Conservation (phyloP, 92 coral and sea anemone genomes). For the Porites evermanni region DNA sequence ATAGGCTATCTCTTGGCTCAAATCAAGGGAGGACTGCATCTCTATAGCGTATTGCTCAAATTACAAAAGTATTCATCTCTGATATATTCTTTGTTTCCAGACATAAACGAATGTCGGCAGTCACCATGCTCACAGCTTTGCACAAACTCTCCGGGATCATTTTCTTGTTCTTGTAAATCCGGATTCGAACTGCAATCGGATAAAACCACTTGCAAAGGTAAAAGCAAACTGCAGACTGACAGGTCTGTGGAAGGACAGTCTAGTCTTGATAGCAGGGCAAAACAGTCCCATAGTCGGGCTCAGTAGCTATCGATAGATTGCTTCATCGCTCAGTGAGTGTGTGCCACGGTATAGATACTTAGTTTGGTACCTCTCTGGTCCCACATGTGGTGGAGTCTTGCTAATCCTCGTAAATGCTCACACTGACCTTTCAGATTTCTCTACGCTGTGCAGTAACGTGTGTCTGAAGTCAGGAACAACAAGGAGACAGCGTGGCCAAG, state of each 20-base stretch:
- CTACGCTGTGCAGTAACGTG: too few species aligned
- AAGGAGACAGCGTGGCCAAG: too few species aligned
- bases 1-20: neutral
- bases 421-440: too few species aligned
- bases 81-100: constrained; percentile 48
- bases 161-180: constrained; percentile 83
- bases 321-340: too few species aligned
- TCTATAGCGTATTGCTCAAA: neutral
- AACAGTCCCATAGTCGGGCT: too few species aligned
- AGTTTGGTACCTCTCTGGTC: too few species aligned
- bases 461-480: too few species aligned
- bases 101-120: constrained; percentile 86
- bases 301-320: too few species aligned
- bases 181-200: constrained; percentile 86
- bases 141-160: constrained; percentile 95
- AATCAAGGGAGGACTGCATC: too few species aligned
- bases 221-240: neutral
- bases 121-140: constrained; percentile 93
- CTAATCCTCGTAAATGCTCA: too few species aligned
- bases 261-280: neutral
- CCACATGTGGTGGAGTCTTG: too few species aligned
- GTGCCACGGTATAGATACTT: too few species aligned
- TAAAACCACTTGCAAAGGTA: constrained; percentile 86
- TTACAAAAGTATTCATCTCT: neutral
- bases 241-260: neutral